Percentiles rank a stretch among this genome's conserved stretches.
These are phyloP conservation scores for Halictus ligatus DNA, from an alignment of 2,888 invertebrate genomes.

Conservation along the genomic window DNA sequence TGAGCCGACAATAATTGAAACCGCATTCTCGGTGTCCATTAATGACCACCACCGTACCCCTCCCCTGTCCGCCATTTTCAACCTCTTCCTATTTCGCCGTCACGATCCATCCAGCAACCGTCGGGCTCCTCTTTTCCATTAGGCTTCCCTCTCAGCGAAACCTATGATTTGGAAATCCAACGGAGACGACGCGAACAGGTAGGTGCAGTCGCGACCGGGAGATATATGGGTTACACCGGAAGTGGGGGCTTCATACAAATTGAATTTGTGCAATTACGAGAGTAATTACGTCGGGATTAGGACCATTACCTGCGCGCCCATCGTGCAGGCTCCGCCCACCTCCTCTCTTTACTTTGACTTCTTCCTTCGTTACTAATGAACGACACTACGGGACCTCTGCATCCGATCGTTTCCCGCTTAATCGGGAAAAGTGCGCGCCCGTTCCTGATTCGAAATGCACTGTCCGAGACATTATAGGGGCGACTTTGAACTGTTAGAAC, in stretches of 20 bases:
- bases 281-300: slow-evolving; percentile 82
- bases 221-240: slow-evolving; percentile 78
- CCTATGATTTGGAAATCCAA: slow-evolving; percentile 77
- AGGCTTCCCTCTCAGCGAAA: slow-evolving; percentile 58
- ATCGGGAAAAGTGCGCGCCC: slow-evolving; percentile 8
- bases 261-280: slow-evolving; percentile 82
- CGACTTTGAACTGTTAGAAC: not conserved
- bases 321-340: slow-evolving; percentile 34
- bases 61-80: slow-evolving; percentile 45
- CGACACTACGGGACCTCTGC: slow-evolving; percentile 15
- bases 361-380: slow-evolving; percentile 48
- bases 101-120: slow-evolving; percentile 32
- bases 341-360: slow-evolving; percentile 53
- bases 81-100: slow-evolving; percentile 34
- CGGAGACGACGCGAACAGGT: slow-evolving; percentile 66
- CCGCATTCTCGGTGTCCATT: slow-evolving; percentile 77
- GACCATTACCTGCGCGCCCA: slow-evolving; percentile 75
- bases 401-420: slow-evolving; percentile 13
- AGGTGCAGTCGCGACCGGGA: slow-evolving; percentile 64
- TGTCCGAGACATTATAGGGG: not conserved
- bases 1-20: slow-evolving; percentile 77
- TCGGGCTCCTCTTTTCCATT: slow-evolving; percentile 71
- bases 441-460: not conserved
- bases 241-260: slow-evolving; percentile 79
- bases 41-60: slow-evolving; percentile 64